A percentile compares a stretch with the other conserved stretches of the same genome.
These are phyloP conservation scores for Bubo blakistoni DNA, from an alignment of 2,113 vertebrate genomes.

Conservation along the genomic window DNA sequence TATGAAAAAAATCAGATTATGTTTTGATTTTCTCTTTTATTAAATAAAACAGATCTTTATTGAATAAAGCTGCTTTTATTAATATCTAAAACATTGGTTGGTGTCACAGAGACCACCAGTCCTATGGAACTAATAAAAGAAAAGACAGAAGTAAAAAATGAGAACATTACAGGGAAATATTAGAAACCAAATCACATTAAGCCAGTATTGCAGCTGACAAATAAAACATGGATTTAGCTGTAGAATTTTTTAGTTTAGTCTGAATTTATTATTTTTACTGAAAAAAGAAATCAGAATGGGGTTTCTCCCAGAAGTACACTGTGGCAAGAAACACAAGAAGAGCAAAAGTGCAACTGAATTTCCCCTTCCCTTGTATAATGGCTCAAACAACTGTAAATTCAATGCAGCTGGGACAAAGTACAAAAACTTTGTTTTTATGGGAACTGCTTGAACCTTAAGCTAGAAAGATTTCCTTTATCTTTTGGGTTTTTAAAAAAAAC, in stretches of 20 bases:
- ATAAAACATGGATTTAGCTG: background rate
- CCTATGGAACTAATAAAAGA: constrained; percentile 54
- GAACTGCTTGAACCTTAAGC: background rate
- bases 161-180: constrained; percentile 26
- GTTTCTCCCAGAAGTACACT: background rate
- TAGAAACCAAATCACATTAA: constrained; percentile 57
- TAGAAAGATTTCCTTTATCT: background rate
- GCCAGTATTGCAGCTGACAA: constrained; percentile 27
- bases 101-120: constrained; percentile 4
- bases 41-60: constrained; percentile 64
- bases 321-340: background rate
- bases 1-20: constrained; percentile 53
- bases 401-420: background rate
- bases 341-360: background rate
- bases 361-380: background rate
- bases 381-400: background rate
- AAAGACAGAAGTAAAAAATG: constrained; percentile 35
- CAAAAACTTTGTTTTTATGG: background rate
- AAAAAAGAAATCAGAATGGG: background rate
- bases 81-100: constrained; percentile 52
- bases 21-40: constrained; percentile 60
- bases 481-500: background rate
- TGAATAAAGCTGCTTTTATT: constrained; percentile 69
- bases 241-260: background rate
- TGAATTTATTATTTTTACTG: constrained; percentile 9